A percentile compares a stretch with the other conserved stretches of the same genome.
phyloP scores from a whole-genome alignment of 2,797 vertebrate genomes.

The Manis javanica region DNA sequence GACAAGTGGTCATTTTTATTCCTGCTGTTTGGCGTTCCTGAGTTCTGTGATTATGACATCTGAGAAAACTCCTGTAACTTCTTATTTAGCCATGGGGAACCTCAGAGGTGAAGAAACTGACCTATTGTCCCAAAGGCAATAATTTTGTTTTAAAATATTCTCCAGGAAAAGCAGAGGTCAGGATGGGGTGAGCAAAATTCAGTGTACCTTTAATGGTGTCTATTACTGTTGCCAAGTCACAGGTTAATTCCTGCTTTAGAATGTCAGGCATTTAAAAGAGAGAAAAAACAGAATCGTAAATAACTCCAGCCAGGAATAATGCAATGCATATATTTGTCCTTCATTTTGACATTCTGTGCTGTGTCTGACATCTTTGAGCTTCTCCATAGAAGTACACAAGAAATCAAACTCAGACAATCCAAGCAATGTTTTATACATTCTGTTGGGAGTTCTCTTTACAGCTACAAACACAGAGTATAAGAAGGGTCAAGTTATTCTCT shows the following conservation, averaged over 20 bases:
- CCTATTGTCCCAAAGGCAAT: background rate
- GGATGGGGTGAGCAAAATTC: background rate
- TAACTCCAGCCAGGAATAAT: conserved; percentile 62
- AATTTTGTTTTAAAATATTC: background rate
- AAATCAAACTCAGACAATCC: conserved; percentile 65
- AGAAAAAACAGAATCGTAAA: conserved; percentile 61
- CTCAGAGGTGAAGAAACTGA: conserved; percentile 34
- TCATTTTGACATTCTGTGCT: conserved; percentile 58
- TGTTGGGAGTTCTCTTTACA: conserved; percentile 63
- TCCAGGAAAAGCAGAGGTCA: background rate
- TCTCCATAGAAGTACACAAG: conserved; percentile 36
- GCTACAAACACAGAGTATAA: conserved; percentile 1
- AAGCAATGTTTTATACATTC: conserved; percentile 39
- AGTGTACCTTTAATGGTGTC: background rate
- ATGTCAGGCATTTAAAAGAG: background rate
- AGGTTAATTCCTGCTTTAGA: conserved; percentile 59
- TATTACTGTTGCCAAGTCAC: conserved; percentile 38
- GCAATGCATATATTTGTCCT: conserved; percentile 41
- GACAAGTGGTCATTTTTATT: conserved; percentile 74
- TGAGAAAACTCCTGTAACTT: conserved; percentile 70
- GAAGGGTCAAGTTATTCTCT: conserved; percentile 69
- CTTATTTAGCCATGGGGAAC: conserved; percentile 34
- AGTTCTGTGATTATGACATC: conserved; percentile 51
- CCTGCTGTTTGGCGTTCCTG: background rate
- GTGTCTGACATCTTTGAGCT: background rate